These are phyloP conservation scores for Dicranocentrus wangi DNA, from an alignment of 2,888 invertebrate genomes.

Conservation along the genomic window DNA sequence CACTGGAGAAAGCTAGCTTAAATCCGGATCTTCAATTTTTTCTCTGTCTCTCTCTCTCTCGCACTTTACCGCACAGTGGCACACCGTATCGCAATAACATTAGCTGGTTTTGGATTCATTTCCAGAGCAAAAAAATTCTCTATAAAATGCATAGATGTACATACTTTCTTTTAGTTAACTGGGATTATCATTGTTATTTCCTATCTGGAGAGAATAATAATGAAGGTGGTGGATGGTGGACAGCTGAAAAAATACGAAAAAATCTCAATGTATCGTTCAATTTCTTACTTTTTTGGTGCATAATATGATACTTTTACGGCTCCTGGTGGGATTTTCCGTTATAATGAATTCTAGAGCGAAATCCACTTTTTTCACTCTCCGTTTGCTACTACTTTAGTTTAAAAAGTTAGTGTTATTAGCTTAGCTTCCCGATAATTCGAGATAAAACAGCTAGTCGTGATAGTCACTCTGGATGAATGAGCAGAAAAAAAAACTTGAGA, in stretches of 20 bases:
- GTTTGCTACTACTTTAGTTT: too few species aligned
- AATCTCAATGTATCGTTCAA: not conserved
- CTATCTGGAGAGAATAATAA: constrained; percentile 48
- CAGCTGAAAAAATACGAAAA: not conserved
- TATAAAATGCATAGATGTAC: not conserved
- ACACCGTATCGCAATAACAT: too few species aligned
- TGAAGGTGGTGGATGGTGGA: constrained; percentile 23
- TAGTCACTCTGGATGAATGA: not conserved
- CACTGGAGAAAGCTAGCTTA: constrained; percentile 20
- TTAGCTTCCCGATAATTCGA: too few species aligned
- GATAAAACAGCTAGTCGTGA: too few species aligned
- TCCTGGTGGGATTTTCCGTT: too few species aligned
- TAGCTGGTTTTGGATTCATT: too few species aligned
- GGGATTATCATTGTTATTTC: constrained; percentile 46
- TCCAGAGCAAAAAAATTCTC: constrained; percentile 1
- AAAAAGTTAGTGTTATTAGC: too few species aligned
- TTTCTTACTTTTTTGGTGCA: too few species aligned
- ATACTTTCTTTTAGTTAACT: constrained; percentile 17
- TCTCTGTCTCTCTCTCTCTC: not conserved
- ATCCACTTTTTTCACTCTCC: too few species aligned
- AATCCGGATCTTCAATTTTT: constrained; percentile 29
- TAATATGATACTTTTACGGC: too few species aligned
- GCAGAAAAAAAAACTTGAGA: not conserved
- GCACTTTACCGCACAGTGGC: not conserved
- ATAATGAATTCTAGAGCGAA: too few species aligned